These are phyloP conservation scores for Coelinius sp. DNA, from an alignment of 2,888 invertebrate species.

Conservation along the genomic window DNA sequence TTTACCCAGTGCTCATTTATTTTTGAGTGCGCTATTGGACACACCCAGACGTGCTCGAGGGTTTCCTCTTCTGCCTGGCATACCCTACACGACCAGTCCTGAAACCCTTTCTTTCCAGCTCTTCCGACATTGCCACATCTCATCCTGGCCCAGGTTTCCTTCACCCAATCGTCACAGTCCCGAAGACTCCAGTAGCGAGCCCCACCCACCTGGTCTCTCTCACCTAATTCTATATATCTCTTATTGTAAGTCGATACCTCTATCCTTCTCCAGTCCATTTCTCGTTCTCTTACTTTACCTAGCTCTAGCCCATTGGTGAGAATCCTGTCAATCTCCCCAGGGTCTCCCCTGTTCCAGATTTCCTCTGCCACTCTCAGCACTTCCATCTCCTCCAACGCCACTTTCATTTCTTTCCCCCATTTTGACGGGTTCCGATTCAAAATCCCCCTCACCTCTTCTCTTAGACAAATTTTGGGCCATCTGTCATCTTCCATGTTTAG, in stretches of 20 bases:
- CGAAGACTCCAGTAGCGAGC: not conserved
- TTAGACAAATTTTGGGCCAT: conserved; percentile 26
- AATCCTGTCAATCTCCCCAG: not conserved
- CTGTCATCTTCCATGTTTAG: not conserved
- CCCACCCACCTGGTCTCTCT: not conserved
- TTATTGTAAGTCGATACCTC: not conserved
- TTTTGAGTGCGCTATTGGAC: not conserved
- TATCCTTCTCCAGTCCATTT: not conserved
- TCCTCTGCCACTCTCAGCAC: not conserved
- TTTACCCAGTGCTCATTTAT: not conserved
- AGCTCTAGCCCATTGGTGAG: not conserved
- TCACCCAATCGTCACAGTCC: not conserved
- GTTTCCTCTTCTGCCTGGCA: not conserved
- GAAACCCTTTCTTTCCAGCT: not conserved
- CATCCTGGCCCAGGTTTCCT: not conserved
- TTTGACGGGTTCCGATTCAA: too few relatives aligned
- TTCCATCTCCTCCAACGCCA: not conserved
- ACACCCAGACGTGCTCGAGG: not conserved
- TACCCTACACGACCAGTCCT: not conserved
- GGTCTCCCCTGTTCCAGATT: not conserved
- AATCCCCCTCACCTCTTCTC: conserved; percentile 31
- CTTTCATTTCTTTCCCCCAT: too few relatives aligned
- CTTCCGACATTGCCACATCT: conserved; percentile 1
- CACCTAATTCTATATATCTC: not conserved
- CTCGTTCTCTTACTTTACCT: not conserved